Percentiles rank a stretch among this genome's conserved stretches.
These are phyloP conservation scores for Glossophaga mutica DNA, from an alignment of 2,797 vertebrate genomes.

Conservation along the genomic window DNA sequence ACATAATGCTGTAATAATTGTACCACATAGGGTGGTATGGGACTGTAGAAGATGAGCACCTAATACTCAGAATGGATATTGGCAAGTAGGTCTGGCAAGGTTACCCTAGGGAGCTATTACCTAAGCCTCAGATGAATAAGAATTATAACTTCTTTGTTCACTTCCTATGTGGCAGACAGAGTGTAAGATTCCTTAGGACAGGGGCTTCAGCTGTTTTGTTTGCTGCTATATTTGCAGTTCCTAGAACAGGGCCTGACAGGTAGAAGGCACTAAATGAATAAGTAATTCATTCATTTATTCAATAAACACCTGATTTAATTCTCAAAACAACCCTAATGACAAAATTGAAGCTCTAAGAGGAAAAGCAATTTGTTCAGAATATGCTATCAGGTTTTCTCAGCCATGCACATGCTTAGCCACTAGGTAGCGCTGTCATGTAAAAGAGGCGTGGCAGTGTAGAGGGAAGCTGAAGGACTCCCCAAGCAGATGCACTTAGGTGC, in stretches of 20 bases:
- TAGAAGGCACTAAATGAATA: neutral
- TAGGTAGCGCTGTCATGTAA: neutral
- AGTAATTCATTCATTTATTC: neutral
- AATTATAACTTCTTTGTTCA: neutral
- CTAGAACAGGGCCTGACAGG: neutral
- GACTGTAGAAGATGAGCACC: neutral
- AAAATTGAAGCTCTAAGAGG: neutral
- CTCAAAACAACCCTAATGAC: neutral
- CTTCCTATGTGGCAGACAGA: neutral
- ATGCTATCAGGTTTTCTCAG: neutral
- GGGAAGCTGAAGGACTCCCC: neutral
- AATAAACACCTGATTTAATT: neutral
- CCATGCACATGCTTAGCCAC: neutral
- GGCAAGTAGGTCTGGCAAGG: neutral
- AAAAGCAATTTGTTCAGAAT: neutral
- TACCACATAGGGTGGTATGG: neutral
- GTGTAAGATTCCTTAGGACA: neutral
- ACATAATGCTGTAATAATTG: neutral
- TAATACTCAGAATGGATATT: neutral
- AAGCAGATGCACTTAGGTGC: neutral
- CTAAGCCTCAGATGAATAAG: neutral
- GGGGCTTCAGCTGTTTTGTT: neutral
- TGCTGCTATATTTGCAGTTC: neutral
- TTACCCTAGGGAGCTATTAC: neutral
- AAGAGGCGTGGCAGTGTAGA: neutral